Evolutionary conservation across 2,888 invertebrate species (phyloP), one percentile per base, ranked within the genome.

Genomic region (Ischnura elegans): DNA sequence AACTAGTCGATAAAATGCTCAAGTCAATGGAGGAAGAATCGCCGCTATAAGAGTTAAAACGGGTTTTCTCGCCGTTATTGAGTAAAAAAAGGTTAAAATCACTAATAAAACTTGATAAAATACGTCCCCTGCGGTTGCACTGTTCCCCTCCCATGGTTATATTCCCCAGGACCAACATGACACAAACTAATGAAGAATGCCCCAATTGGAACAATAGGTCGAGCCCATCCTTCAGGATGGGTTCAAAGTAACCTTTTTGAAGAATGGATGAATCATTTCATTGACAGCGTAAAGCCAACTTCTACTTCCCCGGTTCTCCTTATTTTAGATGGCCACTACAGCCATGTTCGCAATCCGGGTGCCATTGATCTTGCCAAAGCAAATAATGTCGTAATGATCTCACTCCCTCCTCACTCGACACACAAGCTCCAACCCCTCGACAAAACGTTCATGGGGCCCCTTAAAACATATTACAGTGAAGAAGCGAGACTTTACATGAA

Each of bases 81-180:
- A n/a, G n/a, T n/a, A n/a, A n/a, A n/a, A n/a, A n/a, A n/a, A n/a
- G n/a, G n/a, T n/a, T n/a, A n/a, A n/a, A n/a, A n/a, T n/a, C n/a
- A n/a, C n/a, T n/a, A n/a, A n/a, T n/a, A n/a, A n/a, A n/a, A n/a
- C n/a, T n/a, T n/a, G n/a, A n/a, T n/a, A n/a, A n/a, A n/a, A n/a
- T n/a, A n/a, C n/a, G n/a, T n/a, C n/a, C n/a, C n/a, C n/a, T n/a
- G n/a, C n/a, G n/a, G n/a, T n/a, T n/a, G n/a, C n/a, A n/a, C n/a
- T n/a, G n/a, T n/a, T n/a, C n/a, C n/a, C n/a, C n/a, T n/a, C 94
- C 94, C 0, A 84, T 94, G 46, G 87, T 94, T 55, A 87, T 94
- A 42, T 94, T 94, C 66, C 93, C 87, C 8, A 42, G 85, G n/a
- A 93, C 42, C 46, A 94, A 94, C 76, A 66, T 93, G 84, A 84